Conservation (phyloP, 1,140 invertebrate species). For the Chrysopa pallens region DNA sequence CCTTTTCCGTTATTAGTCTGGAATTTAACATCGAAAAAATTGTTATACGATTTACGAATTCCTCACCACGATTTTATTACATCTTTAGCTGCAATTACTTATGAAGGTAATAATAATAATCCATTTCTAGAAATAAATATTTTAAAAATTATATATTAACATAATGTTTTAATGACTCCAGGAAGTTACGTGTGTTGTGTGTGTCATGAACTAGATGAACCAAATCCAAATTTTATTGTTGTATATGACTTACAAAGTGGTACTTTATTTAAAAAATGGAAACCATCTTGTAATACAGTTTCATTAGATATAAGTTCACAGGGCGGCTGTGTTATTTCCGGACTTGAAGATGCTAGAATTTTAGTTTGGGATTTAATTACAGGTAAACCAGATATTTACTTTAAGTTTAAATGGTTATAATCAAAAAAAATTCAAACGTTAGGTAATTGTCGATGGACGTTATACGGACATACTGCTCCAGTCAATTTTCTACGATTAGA, state of each 20-base stretch:
- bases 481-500: conserved; percentile 51
- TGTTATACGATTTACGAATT: conserved; percentile 72
- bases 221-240: conserved; percentile 71
- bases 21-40: conserved; percentile 64
- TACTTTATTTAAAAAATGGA: conserved; percentile 83
- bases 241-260: conserved; percentile 83
- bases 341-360: conserved; percentile 59
- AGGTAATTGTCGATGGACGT: conserved; percentile 51
- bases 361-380: conserved; percentile 79
- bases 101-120: conserved; percentile 36
- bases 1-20: conserved; percentile 77
- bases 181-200: conserved; percentile 47
- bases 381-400: conserved; percentile 25
- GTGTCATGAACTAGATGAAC: conserved; percentile 61
- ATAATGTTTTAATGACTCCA: conserved; percentile 10
- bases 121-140: background rate
- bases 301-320: conserved; percentile 63
- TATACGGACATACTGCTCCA: conserved; percentile 57
- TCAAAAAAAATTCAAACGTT: conserved; percentile 5
- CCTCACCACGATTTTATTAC: conserved; percentile 80
- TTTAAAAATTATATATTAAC: background rate
- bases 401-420: background rate
- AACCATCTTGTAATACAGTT: conserved; percentile 60
- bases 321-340: conserved; percentile 64
- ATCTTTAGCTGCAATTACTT: conserved; percentile 63